Conservation (phyloP, 1,140 invertebrate genomes). For the Euglossa dilemma region DNA sequence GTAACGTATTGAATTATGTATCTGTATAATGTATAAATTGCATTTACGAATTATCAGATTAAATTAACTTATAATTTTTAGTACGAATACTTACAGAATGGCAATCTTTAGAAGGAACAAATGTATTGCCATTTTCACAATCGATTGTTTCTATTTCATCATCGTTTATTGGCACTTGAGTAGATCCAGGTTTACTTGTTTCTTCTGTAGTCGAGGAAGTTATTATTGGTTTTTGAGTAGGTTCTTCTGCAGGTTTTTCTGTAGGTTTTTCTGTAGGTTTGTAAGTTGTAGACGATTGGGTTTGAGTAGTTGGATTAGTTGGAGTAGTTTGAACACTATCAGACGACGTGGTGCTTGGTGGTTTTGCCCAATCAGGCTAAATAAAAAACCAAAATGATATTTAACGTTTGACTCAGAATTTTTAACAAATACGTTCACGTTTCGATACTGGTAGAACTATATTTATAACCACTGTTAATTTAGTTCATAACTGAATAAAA, state of each 20-base stretch:
- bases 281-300: conserved; percentile 13
- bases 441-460: background rate
- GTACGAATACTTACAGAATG: conserved; percentile 79
- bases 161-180: background rate
- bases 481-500: background rate
- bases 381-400: conserved; percentile 43
- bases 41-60: background rate
- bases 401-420: background rate
- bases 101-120: conserved; percentile 86
- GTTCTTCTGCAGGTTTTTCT: background rate
- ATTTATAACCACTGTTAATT: background rate
- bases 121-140: conserved; percentile 19
- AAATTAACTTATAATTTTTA: background rate
- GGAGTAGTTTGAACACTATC: conserved; percentile 14
- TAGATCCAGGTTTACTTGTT: conserved; percentile 20
- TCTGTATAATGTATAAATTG: background rate
- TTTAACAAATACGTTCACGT: background rate
- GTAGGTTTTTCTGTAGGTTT: conserved; percentile 6
- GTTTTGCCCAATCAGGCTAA: conserved; percentile 88
- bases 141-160: conserved; percentile 17
- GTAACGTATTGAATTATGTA: too few species aligned
- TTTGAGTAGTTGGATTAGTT: background rate
- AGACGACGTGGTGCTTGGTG: conserved; percentile 84
- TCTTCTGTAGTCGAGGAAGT: conserved; percentile 3
- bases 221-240: conserved; percentile 20